Conservation (phyloP, 1,140 invertebrate species). For the Mizuhopecten yessoensis region DNA sequence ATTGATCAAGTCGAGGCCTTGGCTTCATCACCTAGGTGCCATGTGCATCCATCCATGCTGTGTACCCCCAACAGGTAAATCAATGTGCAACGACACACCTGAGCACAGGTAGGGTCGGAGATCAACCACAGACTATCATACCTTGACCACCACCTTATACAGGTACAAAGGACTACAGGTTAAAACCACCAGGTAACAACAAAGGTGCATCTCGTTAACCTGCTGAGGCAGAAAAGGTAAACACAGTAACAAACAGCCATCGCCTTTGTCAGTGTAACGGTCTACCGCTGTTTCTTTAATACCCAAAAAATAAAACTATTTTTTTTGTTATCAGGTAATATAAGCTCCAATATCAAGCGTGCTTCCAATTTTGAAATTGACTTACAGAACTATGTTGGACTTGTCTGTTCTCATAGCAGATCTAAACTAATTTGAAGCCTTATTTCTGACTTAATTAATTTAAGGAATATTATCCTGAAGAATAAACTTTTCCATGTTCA, state of each 20-base stretch:
- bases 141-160: not conserved
- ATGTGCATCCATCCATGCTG: not conserved
- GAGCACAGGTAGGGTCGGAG: not conserved
- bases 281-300: not conserved
- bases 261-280: conserved; percentile 19
- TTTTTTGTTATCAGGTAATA: too few relatives aligned
- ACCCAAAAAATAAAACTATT: not conserved
- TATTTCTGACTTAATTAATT: too few relatives aligned
- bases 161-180: conserved; percentile 25
- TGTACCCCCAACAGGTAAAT: not conserved
- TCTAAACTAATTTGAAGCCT: too few relatives aligned
- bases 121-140: not conserved
- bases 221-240: conserved; percentile 37
- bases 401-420: too few relatives aligned
- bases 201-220: conserved; percentile 32
- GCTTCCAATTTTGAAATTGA: too few relatives aligned
- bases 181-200: conserved; percentile 33
- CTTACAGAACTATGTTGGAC: too few relatives aligned
- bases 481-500: too few relatives aligned
- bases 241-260: not conserved
- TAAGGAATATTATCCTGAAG: too few relatives aligned
- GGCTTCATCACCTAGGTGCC: not conserved
- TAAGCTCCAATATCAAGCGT: too few relatives aligned
- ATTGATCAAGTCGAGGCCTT: not conserved
- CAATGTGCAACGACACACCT: not conserved